Percentiles rank a stretch among this genome's conserved stretches.
These are phyloP conservation scores for Sebastes minor DNA, from an alignment of 2,797 vertebrate genomes.

Conservation along the genomic window DNA sequence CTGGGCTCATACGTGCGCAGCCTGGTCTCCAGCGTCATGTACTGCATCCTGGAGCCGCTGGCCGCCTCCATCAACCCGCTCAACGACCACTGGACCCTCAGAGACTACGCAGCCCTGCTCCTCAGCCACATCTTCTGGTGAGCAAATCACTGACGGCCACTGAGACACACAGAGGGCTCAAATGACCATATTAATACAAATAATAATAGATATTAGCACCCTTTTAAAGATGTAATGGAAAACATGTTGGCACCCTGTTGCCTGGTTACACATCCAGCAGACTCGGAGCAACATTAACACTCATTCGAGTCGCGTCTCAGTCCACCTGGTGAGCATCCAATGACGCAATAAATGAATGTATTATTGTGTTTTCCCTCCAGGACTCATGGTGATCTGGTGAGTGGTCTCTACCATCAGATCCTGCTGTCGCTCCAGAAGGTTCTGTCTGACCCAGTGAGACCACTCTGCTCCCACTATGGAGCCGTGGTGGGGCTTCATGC, in stretches of 20 bases:
- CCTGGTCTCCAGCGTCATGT: conserved; percentile 92
- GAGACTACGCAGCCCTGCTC: conserved; percentile 91
- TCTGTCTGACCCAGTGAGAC: conserved; percentile 91
- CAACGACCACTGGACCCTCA: conserved; percentile 95
- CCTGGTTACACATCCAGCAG: too few relatives aligned
- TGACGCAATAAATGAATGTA: not conserved
- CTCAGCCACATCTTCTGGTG: conserved; percentile 95
- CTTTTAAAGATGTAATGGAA: too few relatives aligned
- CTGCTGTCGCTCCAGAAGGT: conserved; percentile 94
- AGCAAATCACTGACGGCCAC: not conserved
- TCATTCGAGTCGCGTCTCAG: not conserved
- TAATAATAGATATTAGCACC: too few relatives aligned
- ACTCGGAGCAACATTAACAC: too few relatives aligned
- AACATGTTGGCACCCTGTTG: too few relatives aligned
- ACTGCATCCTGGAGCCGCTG: conserved; percentile 94
- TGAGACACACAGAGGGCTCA: not conserved
- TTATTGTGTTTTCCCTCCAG: conserved; percentile 59
- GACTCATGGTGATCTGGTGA: conserved; percentile 92
- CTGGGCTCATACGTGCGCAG: conserved; percentile 92
- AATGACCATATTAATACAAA: not conserved
- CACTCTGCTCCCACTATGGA: conserved; percentile 94
- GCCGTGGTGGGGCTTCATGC: conserved; percentile 94
- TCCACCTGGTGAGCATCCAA: not conserved
- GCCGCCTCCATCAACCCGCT: conserved; percentile 96
- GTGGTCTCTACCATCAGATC: conserved; percentile 93